Evolutionary conservation across 2,888 invertebrate genomes (phyloP), one percentile per base, ranked within the genome.

Genomic region (Fabriciana adippe): DNA sequence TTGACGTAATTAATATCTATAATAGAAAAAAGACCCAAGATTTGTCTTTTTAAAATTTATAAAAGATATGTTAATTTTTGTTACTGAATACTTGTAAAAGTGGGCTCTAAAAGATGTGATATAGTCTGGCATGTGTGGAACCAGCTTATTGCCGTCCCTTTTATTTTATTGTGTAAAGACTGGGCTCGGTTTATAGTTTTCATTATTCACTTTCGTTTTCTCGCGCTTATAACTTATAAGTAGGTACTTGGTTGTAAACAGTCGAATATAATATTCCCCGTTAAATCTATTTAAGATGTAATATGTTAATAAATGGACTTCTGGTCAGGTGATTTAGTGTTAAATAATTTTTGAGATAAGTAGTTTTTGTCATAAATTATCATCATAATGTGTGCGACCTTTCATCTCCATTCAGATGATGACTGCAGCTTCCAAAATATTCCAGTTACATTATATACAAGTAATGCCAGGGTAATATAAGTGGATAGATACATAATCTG

Each of bases 1-100:
- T 62, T 67, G 48, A 18, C 50, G 50, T 62, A 47, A 41, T 67
- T 53, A 61, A 61, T 61, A 61, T 61, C 35, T 61, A 61, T 50
- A 50, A 35, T 35, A 51, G 18, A 61, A 35, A 51, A 35, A 48
- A 1, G 11, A 5, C n/a, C n/a, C n/a, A 31, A 56, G 18, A 50
- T 50, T 60, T 50, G 60, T 51, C 50, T 61, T 50, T 51, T 51
- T 50, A 16, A 31, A 51, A 26, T 26, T 26, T 15, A 35, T 35
- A n/a, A n/a, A 11, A 55, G 15, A 13, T 26, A 55, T 11, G 35
- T 15, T 5, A 31, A 55, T 55, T n/a, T 55, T 55, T 15, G 26
- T 26, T 55, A 35, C n/a, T 51, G 11, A n/a, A 51, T n/a, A 51
- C 6, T 16, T 51, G 8, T 51, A 51, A 51, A 51, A 15, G 11